Percentiles rank a stretch among this genome's conserved stretches.
Evolutionary conservation across 2,113 vertebrate species (phyloP).

Genomic region (Montifringilla adamsi): DNA sequence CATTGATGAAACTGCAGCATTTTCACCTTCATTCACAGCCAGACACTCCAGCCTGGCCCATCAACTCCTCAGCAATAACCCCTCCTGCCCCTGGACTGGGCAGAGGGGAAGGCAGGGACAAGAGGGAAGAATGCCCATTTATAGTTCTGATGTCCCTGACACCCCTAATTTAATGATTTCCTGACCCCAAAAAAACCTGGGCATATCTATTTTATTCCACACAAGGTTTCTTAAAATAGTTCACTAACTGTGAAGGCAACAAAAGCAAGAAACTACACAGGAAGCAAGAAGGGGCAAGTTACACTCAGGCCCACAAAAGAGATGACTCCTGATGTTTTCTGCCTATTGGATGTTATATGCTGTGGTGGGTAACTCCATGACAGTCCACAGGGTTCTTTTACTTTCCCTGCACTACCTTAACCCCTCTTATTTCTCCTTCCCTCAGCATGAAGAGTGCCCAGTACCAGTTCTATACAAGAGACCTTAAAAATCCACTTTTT

Average conservation of each 20-base stretch:
- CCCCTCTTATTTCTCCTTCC: not conserved
- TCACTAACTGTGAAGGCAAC: not conserved
- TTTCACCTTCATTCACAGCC: not conserved
- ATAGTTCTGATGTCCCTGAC: not conserved
- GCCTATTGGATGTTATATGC: not conserved
- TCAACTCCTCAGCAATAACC: not conserved
- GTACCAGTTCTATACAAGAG: not conserved
- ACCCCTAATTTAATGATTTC: not conserved
- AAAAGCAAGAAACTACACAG: not conserved
- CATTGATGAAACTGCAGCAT: not conserved
- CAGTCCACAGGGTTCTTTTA: not conserved
- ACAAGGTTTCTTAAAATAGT: not conserved
- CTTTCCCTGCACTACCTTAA: not conserved
- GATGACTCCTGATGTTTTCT: not conserved
- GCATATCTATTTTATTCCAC: not conserved
- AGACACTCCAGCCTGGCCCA: not conserved
- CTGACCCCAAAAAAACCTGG: no score
- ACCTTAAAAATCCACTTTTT: not conserved
- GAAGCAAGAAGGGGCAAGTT: not conserved
- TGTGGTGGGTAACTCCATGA: not conserved
- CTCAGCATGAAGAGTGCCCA: not conserved
- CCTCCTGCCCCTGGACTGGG: no score
- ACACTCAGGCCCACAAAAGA: not conserved
- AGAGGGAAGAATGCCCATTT: rapidly evolving
- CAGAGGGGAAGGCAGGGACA: not conserved